Evolutionary conservation across 2,888 invertebrate genomes (phyloP).

Genomic region (Acleris holmiana): DNA sequence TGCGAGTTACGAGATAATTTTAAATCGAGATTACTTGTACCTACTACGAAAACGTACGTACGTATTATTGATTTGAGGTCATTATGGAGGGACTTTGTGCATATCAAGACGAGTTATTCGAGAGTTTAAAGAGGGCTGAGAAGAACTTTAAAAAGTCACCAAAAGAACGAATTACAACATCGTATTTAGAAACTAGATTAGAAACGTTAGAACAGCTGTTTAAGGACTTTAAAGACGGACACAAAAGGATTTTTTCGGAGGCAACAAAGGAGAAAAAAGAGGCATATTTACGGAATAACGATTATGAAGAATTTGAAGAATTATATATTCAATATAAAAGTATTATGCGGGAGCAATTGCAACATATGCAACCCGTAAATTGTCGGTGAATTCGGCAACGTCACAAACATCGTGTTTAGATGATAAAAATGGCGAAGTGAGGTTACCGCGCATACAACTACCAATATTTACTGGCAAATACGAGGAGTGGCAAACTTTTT

Average conservation of each 20-base stretch:
- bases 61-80: too few species aligned
- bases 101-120: background rate
- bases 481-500: constrained; percentile 41
- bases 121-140: background rate
- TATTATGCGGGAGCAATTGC: background rate
- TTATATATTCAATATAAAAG: constrained; percentile 1
- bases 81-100: background rate
- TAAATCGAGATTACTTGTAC: too few species aligned
- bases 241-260: background rate
- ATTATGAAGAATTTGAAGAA: background rate
- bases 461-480: constrained; percentile 40
- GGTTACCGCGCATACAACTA: constrained; percentile 39
- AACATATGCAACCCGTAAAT: too few species aligned
- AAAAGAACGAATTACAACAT: background rate
- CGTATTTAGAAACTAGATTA: background rate
- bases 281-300: background rate
- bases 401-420: background rate
- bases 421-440: constrained; percentile 23
- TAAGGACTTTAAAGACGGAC: background rate
- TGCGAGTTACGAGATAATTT: too few species aligned
- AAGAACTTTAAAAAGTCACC: background rate
- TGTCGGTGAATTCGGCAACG: background rate
- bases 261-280: background rate
- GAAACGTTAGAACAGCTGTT: background rate
- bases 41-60: too few species aligned